A percentile compares a stretch with the other conserved stretches of the same genome.
Conservation (phyloP, 2,113 vertebrate species). For the Eurypyga helias region DNA sequence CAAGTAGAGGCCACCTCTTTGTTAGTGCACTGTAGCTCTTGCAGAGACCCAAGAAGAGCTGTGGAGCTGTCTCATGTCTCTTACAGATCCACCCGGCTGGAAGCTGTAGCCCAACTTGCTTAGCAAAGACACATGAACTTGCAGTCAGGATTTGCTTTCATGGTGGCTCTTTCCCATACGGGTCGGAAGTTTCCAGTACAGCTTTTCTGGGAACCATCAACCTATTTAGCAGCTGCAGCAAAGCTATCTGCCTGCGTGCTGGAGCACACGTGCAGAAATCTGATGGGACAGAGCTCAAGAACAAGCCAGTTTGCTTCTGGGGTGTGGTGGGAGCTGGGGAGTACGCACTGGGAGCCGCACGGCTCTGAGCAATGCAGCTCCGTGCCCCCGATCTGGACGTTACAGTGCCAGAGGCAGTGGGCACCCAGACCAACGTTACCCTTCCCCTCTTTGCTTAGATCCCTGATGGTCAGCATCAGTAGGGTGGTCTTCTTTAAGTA, state of each 20-base stretch:
- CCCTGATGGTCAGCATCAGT: background rate
- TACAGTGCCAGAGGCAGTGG: fast-evolving
- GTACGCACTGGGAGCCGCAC: fast-evolving
- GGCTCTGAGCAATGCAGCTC: background rate
- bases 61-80: background rate
- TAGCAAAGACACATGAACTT: no score
- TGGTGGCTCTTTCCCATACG: background rate
- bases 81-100: background rate
- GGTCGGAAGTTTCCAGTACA: background rate
- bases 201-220: background rate
- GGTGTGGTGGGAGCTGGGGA: background rate
- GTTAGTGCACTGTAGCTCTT: background rate
- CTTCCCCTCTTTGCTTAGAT: background rate
- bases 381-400: no score
- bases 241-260: background rate
- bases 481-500: background rate
- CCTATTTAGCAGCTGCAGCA: background rate
- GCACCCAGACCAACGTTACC: no score
- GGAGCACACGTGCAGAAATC: background rate
- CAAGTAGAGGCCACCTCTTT: background rate
- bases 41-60: background rate
- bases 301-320: background rate
- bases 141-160: background rate
- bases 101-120: background rate
- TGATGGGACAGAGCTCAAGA: background rate